phyloP scores from a whole-genome alignment of 2,797 vertebrate genomes.

The Antennarius maculatus region DNA sequence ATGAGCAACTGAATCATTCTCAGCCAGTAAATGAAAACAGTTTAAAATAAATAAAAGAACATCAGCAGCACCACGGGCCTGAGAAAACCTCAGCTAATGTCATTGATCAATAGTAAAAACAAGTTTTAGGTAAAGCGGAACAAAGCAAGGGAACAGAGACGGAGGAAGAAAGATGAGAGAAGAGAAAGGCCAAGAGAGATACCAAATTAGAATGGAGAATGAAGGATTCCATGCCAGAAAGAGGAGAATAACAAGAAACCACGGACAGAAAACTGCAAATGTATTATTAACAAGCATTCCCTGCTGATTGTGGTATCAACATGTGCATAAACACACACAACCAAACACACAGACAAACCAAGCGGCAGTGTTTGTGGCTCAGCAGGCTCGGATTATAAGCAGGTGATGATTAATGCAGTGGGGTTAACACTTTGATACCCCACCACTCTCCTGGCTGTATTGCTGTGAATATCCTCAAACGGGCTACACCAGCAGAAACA shows the following conservation, averaged over 20 bases:
- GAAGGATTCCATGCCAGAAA: constrained; percentile 34
- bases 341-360: constrained; percentile 29
- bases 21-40: neutral
- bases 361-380: constrained; percentile 64
- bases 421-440: constrained; percentile 82
- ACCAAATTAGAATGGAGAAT: constrained; percentile 14
- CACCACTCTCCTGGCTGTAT: constrained; percentile 41
- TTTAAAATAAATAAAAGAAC: constrained; percentile 3
- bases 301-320: constrained; percentile 61
- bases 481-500: constrained; percentile 36
- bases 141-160: constrained; percentile 1
- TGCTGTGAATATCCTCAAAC: constrained; percentile 53
- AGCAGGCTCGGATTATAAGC: constrained; percentile 80
- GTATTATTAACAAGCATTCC: constrained; percentile 74
- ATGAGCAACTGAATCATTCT: neutral
- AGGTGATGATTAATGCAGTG: constrained; percentile 81
- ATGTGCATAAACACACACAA: constrained; percentile 26
- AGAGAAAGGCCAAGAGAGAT: constrained; percentile 9
- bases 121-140: constrained; percentile 34
- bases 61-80: neutral
- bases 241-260: constrained; percentile 28
- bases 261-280: constrained; percentile 55
- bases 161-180: neutral
- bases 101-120: constrained; percentile 29
- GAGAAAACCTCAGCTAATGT: constrained; percentile 22